These are phyloP conservation scores for Turdus rufiventris DNA, from an alignment of 2,113 vertebrate genomes.

Conservation along the genomic window DNA sequence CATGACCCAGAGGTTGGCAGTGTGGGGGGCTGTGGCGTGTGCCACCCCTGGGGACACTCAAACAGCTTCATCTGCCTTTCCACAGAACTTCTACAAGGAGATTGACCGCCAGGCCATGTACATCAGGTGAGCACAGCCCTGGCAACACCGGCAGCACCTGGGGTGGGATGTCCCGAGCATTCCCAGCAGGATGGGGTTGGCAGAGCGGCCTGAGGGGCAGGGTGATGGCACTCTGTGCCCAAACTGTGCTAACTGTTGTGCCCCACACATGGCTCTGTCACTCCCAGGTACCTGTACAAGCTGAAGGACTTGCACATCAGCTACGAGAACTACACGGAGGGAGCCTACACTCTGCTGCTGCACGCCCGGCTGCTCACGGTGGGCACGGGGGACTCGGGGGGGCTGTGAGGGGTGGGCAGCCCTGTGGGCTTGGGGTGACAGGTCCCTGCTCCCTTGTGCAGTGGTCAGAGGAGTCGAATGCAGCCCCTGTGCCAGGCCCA, in stretches of 20 bases:
- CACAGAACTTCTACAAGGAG: conserved; percentile 70
- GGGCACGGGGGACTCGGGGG: fast-evolving
- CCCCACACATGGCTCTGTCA: fast-evolving
- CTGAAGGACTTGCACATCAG: conserved; percentile 55
- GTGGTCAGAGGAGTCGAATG: conserved; percentile 46
- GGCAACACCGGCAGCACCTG: fast-evolving
- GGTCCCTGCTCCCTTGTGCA: neutral
- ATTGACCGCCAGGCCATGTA: conserved; percentile 67
- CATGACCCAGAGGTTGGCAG: no score
- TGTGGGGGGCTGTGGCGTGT: fast-evolving
- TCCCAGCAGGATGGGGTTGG: neutral
- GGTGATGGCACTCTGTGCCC: neutral
- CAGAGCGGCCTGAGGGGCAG: fast-evolving
- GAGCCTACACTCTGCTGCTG: conserved; percentile 58
- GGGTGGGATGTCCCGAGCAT: fast-evolving
- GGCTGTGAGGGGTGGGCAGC: fast-evolving
- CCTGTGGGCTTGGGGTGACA: fast-evolving
- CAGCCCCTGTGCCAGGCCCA: neutral
- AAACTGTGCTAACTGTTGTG: neutral
- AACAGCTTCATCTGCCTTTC: neutral
- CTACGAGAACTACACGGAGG: conserved; percentile 54
- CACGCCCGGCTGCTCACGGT: conserved; percentile 42
- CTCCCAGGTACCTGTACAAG: conserved; percentile 58
- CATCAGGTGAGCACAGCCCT: conserved; percentile 30
- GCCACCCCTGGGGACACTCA: neutral